Evolutionary conservation across 1,140 invertebrate genomes (phyloP).

Genomic region (Drosophila kohkoa): DNA sequence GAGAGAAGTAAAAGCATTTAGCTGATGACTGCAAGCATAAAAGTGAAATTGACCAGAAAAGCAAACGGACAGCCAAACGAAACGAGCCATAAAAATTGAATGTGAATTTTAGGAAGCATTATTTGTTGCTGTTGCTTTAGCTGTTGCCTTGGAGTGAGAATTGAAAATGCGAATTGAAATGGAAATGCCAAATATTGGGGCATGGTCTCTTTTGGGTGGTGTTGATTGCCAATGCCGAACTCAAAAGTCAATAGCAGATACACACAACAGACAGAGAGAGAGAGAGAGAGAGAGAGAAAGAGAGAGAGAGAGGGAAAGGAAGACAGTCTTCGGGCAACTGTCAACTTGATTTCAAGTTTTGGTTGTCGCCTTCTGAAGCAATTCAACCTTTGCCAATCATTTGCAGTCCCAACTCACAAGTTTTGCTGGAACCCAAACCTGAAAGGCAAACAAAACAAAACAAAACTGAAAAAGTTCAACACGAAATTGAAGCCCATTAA

Average conservation of each 20-base stretch:
- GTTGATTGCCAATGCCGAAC: constrained; percentile 59
- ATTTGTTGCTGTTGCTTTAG: constrained; percentile 2
- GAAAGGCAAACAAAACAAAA: constrained; percentile 46
- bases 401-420: constrained; percentile 45
- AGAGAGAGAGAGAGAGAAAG: not conserved
- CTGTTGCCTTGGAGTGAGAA: constrained; percentile 27
- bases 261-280: constrained; percentile 3
- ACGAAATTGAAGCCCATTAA: constrained; percentile 73
- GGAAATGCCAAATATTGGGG: not conserved
- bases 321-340: constrained; percentile 18
- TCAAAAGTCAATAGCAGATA: constrained; percentile 56
- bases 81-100: constrained; percentile 64
- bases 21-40: constrained; percentile 76
- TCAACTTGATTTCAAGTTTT: constrained; percentile 30
- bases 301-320: not conserved
- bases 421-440: constrained; percentile 14
- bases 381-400: constrained; percentile 59
- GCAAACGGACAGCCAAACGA: constrained; percentile 52
- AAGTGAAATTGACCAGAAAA: constrained; percentile 79
- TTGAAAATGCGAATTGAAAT: constrained; percentile 32
- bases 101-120: constrained; percentile 50
- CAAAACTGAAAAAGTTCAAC: constrained; percentile 29
- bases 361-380: constrained; percentile 37
- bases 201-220: constrained; percentile 20
- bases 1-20: constrained; percentile 61